Evolutionary conservation across 2,113 vertebrate species (phyloP).

Genomic region (Toxotes jaculatrix): DNA sequence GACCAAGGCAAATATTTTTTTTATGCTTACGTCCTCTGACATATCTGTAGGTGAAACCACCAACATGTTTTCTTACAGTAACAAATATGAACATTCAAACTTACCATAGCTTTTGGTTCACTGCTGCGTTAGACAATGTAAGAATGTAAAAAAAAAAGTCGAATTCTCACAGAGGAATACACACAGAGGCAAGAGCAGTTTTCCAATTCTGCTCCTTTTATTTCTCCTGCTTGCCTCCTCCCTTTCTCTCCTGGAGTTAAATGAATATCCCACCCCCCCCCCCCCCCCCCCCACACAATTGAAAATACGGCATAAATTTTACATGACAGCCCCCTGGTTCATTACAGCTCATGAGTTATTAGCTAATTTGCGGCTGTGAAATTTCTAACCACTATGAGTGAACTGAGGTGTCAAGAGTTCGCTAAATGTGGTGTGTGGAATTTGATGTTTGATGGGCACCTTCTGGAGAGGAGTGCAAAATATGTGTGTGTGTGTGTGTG

Average conservation of each 20-base stretch:
- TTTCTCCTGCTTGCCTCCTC: slow-evolving; percentile 33
- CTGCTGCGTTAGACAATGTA: not conserved
- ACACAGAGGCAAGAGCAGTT: slow-evolving; percentile 29
- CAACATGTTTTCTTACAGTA: too few species aligned
- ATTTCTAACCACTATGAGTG: slow-evolving; percentile 80
- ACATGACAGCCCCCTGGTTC: slow-evolving; percentile 78
- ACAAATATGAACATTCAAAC: not conserved
- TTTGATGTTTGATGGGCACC: slow-evolving; percentile 76
- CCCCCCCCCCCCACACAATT: slow-evolving; percentile 56
- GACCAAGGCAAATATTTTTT: too few species aligned
- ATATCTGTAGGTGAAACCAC: not conserved
- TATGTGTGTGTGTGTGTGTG: not conserved
- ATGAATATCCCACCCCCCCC: slow-evolving; percentile 58
- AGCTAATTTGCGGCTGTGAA: slow-evolving; percentile 80
- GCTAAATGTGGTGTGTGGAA: slow-evolving; percentile 74
- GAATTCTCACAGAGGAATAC: slow-evolving; percentile 6
- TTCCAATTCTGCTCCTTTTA: slow-evolving; percentile 40
- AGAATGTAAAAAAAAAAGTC: not conserved
- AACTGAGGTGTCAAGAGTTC: slow-evolving; percentile 79
- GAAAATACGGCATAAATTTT: slow-evolving; percentile 79
- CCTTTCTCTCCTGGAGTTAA: slow-evolving; percentile 64
- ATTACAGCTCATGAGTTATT: slow-evolving; percentile 82
- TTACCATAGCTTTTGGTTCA: not conserved
- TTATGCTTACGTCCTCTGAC: not conserved
- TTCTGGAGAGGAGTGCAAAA: slow-evolving; percentile 35